Percentiles rank a stretch among this genome's conserved stretches.
Conservation (phyloP, 2,113 vertebrate genomes). For the Sinocyclocheilus anshuiensis region DNA sequence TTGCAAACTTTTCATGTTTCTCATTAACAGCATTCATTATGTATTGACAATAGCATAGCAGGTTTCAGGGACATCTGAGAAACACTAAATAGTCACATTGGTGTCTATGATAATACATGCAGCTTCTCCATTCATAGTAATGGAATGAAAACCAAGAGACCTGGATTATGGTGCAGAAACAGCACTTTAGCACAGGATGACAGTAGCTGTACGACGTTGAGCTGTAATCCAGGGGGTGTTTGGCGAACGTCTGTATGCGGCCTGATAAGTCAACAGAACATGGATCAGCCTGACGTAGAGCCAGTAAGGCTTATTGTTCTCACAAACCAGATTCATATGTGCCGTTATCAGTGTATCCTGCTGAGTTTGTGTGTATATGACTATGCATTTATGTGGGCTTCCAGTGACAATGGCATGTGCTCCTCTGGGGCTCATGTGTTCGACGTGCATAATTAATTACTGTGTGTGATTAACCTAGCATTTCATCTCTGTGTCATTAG, state of each 20-base stretch:
- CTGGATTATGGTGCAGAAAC: conserved; percentile 47
- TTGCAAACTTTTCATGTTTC: conserved; percentile 3
- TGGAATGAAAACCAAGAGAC: conserved; percentile 46
- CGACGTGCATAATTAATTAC: neutral
- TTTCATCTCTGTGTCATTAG: neutral
- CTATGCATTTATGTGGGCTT: neutral
- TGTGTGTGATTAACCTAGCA: neutral
- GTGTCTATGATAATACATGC: conserved; percentile 59
- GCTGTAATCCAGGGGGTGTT: conserved; percentile 25
- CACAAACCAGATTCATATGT: conserved; percentile 3
- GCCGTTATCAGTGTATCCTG: conserved; percentile 9
- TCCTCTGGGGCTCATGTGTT: conserved; percentile 5
- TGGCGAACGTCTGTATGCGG: neutral
- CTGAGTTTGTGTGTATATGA: neutral
- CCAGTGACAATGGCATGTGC: neutral
- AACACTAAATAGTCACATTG: conserved; percentile 62
- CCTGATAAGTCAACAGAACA: conserved; percentile 38
- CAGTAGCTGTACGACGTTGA: neutral
- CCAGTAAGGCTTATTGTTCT: conserved; percentile 28
- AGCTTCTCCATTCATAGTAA: conserved; percentile 46
- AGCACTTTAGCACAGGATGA: conserved; percentile 42
- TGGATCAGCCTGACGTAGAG: conserved; percentile 32
- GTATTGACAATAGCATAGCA: conserved; percentile 49
- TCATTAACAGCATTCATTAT: conserved; percentile 58
- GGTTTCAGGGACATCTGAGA: conserved; percentile 48